A percentile compares a stretch with the other conserved stretches of the same genome.
Conservation (phyloP, 2,113 vertebrate genomes). For the Atrichornis clamosus region DNA sequence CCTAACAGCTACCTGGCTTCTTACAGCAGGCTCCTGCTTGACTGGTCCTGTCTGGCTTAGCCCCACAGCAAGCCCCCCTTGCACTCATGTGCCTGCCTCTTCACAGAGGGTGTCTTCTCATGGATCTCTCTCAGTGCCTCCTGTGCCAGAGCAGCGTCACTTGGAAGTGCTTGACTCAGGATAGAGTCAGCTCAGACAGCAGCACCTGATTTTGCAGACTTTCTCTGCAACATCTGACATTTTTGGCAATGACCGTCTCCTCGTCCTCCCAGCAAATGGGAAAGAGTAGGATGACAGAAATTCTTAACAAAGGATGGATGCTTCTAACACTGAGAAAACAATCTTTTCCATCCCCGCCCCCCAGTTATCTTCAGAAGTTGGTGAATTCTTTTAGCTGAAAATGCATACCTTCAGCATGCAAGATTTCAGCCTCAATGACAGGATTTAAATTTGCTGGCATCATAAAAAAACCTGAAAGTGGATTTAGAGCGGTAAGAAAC, state of each 20-base stretch:
- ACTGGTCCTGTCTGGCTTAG: background rate
- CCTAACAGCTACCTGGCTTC: background rate
- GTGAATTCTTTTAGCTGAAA: background rate
- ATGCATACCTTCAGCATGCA: background rate
- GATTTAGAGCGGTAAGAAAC: background rate
- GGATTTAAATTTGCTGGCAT: background rate
- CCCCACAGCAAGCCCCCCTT: background rate
- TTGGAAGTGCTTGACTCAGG: background rate
- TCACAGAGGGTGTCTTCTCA: rapidly evolving
- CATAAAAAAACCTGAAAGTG: background rate
- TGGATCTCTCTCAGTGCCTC: background rate
- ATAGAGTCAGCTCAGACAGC: background rate
- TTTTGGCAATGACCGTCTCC: background rate
- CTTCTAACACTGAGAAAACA: background rate
- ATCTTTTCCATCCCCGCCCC: background rate
- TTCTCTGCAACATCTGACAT: background rate
- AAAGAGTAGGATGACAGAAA: constrained; percentile 10
- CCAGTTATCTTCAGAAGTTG: background rate
- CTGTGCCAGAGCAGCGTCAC: background rate
- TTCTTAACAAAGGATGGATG: constrained; percentile 10
- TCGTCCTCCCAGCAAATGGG: background rate
- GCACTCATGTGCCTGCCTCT: background rate
- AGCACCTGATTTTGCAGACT: background rate
- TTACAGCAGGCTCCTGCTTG: background rate
- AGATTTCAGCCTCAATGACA: background rate